Percentiles rank a stretch among this genome's conserved stretches.
Conservation (phyloP, 2,797 vertebrate genomes). For the Picus viridis region DNA sequence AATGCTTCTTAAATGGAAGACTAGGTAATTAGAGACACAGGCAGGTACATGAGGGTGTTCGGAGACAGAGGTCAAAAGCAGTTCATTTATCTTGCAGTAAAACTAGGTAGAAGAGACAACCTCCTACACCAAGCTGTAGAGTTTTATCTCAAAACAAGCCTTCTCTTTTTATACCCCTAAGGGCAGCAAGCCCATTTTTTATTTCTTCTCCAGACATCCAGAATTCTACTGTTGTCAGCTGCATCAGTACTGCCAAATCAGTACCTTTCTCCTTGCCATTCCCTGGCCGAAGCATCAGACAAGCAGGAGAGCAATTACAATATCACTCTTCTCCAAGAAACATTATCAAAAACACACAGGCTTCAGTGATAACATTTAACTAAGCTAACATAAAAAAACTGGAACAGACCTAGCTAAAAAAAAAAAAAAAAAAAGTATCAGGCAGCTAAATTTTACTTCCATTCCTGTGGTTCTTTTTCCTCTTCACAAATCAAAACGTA, state of each 20-base stretch:
- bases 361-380: constrained; percentile 8
- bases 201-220: not conserved
- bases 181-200: constrained; percentile 8
- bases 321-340: constrained; percentile 28
- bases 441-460: not conserved
- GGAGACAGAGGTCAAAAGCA: not conserved
- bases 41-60: not conserved
- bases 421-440: not conserved
- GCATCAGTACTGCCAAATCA: constrained; percentile 12
- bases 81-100: not conserved
- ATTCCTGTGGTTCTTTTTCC: not conserved
- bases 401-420: not conserved
- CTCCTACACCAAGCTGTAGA: not conserved
- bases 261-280: not conserved
- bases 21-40: not conserved
- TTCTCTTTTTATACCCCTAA: not conserved
- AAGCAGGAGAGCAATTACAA: constrained; percentile 41
- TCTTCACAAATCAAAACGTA: not conserved
- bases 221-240: not conserved
- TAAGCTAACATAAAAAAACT: not conserved
- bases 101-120: not conserved
- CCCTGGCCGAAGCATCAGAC: constrained; percentile 29
- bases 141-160: constrained; percentile 18
- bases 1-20: not conserved
- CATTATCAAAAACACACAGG: not conserved